These are phyloP conservation scores for Anoura caudifer DNA, from an alignment of 2,113 vertebrate genomes.

Conservation along the genomic window DNA sequence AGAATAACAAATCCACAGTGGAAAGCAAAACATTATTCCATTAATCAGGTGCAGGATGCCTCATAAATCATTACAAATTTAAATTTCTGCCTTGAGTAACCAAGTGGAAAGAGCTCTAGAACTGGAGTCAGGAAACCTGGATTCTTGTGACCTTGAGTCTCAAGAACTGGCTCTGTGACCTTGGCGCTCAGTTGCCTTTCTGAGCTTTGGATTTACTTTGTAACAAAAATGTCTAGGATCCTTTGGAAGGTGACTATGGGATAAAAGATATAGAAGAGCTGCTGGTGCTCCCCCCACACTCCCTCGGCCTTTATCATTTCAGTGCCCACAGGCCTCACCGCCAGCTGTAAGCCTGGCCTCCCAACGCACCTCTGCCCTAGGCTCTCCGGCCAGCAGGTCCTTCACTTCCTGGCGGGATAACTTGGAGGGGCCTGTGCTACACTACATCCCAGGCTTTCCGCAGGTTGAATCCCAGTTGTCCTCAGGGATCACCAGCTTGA, in stretches of 20 bases:
- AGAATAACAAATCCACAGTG: neutral
- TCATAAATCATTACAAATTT: slow-evolving; percentile 39
- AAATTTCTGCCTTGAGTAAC: slow-evolving; percentile 2
- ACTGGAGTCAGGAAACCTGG: neutral
- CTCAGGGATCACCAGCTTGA: neutral
- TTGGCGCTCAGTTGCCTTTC: neutral
- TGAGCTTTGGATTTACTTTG: neutral
- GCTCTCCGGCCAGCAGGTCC: neutral
- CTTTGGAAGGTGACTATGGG: rapidly evolving
- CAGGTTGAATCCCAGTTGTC: too few species aligned
- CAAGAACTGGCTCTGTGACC: neutral
- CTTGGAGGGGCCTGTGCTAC: neutral
- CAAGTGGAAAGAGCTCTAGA: neutral
- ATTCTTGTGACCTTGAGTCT: neutral
- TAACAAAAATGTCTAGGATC: neutral
- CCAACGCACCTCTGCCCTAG: neutral
- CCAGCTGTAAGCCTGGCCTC: neutral
- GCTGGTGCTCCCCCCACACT: rapidly evolving
- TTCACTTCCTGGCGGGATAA: neutral
- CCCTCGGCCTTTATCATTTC: neutral
- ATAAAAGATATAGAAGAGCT: neutral
- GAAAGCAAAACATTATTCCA: neutral
- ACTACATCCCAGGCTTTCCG: neutral
- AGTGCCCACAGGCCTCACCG: neutral
- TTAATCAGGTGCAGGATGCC: neutral